These are phyloP conservation scores for Metacarcinus magister DNA, from an alignment of 2,888 invertebrate genomes.

Conservation along the genomic window DNA sequence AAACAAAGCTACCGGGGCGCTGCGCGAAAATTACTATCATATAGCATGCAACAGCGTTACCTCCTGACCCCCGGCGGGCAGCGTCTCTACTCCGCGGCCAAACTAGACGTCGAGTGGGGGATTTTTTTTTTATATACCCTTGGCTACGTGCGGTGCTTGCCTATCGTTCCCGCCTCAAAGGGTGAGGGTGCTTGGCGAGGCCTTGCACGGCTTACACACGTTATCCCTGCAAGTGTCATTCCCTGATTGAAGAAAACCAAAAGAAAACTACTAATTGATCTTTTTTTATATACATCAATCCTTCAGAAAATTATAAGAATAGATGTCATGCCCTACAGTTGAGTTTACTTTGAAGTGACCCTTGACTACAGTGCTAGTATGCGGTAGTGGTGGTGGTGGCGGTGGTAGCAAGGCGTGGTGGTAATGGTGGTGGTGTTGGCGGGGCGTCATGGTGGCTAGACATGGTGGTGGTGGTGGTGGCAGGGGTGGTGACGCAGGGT, in stretches of 20 bases:
- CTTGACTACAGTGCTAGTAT: not conserved
- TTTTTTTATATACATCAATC: not conserved
- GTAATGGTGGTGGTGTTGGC: not conserved
- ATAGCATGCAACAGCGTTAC: slow-evolving; percentile 75
- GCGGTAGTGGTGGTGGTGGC: not conserved
- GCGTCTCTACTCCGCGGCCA: slow-evolving; percentile 49
- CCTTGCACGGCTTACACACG: not conserved
- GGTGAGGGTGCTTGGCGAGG: not conserved
- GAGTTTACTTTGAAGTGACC: not conserved
- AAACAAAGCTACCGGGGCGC: slow-evolving; percentile 77
- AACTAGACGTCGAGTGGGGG: slow-evolving; percentile 44
- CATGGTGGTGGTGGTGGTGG: not conserved
- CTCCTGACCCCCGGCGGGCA: slow-evolving; percentile 67
- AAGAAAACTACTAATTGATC: not conserved
- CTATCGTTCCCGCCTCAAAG: not conserved
- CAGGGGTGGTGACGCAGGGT: not conserved
- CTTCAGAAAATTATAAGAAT: not conserved
- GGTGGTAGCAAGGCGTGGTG: not conserved
- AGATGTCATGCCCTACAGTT: not conserved
- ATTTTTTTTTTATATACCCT: not conserved
- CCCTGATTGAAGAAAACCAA: not conserved
- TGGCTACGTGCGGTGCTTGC: not conserved
- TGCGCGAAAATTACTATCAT: slow-evolving; percentile 77
- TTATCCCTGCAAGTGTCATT: not conserved
- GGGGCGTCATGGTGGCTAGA: not conserved